Evolutionary conservation across 2,797 vertebrate species (phyloP), one percentile per base, ranked within the genome.

Genomic region (Sternotherus odoratus): DNA sequence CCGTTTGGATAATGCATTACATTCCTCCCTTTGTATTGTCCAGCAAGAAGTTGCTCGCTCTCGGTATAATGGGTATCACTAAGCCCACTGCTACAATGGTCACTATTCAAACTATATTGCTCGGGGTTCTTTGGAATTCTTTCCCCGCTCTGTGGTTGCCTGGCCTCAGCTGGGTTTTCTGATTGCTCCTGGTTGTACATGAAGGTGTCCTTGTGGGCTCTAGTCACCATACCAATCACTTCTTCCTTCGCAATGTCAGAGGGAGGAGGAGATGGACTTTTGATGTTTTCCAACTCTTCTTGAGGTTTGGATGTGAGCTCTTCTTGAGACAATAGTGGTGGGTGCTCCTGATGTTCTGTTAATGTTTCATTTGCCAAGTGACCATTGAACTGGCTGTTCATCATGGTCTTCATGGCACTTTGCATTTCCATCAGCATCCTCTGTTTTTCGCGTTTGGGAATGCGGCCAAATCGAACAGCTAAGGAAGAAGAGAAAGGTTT

Each of bases 361-460:
- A 98, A 95, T 5, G 97, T 82, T 93, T 99, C 98, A 17, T 81
- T 98, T 94, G 97, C 97, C 96, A 98, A 51, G 95, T 99, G 98
- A 94, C 98, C 86, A 21, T 98, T 98, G 97, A 99, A 98, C 97
- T 99, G 99, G 93, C 98, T 98, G 97, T 98, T 99, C 99, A 99
- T 99, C 99, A 99, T 99, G 95, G 99, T 99, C 97, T 99, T 99
- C 99, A 99, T 99, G 88, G 99, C 99, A 93, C 99, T 99, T 97
- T 99, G 99, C 99, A 99, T 99, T 97, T 99, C 99, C 95, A 99
- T 98, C 89, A 99, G 98, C 99, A 99, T 99, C 97, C 99, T 98
- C 98, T 99, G 99, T 86, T 99, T 99, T 82, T 99, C 99, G 75
- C 99, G 98, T 90, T 99, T 99, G 36, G 99, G 99, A 97, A 99